phyloP scores from a whole-genome alignment of 2,888 invertebrate genomes.

The Dilophus febrilis region DNA sequence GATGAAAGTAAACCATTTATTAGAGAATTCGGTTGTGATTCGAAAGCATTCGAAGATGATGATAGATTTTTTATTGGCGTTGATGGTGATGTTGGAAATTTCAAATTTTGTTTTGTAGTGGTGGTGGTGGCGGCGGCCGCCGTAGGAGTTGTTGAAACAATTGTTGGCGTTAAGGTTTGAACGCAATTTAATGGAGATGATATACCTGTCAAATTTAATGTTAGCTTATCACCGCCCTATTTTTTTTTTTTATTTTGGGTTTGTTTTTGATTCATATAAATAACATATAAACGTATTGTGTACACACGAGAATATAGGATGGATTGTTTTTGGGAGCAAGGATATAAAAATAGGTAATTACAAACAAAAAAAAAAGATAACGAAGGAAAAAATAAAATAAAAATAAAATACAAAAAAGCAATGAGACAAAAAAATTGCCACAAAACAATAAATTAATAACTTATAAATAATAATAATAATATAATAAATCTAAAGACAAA shows the following conservation, averaged over 20 bases:
- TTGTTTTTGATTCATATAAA: too few species aligned
- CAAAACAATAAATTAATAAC: too few species aligned
- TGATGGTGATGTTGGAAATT: neutral
- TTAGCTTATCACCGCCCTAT: slow-evolving; percentile 55
- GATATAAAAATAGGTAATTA: too few species aligned
- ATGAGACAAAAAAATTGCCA: too few species aligned
- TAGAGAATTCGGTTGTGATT: slow-evolving; percentile 23
- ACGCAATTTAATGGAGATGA: slow-evolving; percentile 9
- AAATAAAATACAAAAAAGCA: too few species aligned
- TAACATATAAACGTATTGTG: too few species aligned
- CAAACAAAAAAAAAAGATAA: too few species aligned
- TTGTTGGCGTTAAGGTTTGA: slow-evolving; percentile 14
- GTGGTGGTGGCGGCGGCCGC: slow-evolving; percentile 10
- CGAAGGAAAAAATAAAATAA: too few species aligned
- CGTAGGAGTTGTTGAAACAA: slow-evolving; percentile 8
- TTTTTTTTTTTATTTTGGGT: too few species aligned
- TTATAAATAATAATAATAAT: slow-evolving; percentile 3
- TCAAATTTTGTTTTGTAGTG: slow-evolving; percentile 4
- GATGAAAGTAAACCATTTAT: slow-evolving; percentile 7
- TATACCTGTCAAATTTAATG: slow-evolving; percentile 42
- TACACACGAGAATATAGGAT: too few species aligned
- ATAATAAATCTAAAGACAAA: slow-evolving; percentile 4
- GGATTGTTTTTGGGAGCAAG: too few species aligned
- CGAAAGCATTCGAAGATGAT: slow-evolving; percentile 9
- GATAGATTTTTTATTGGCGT: neutral